These are phyloP conservation scores for Lithodes maja DNA, from an alignment of 2,888 invertebrate species.

Conservation along the genomic window DNA sequence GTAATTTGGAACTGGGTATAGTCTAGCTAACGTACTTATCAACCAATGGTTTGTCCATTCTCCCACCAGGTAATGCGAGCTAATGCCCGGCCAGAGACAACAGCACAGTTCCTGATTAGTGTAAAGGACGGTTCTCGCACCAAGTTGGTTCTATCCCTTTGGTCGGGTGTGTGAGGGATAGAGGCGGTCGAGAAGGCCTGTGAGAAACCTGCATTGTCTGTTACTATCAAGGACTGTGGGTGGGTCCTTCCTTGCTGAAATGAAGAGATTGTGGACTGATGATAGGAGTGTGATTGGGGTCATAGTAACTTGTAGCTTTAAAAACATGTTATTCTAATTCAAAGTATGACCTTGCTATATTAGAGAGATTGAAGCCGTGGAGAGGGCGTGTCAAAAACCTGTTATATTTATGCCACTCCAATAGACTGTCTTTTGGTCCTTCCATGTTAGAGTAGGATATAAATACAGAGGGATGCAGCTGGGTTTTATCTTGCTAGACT, in stretches of 20 bases:
- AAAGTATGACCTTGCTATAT: too few relatives aligned
- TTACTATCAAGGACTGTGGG: conserved; percentile 39
- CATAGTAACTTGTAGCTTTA: too few relatives aligned
- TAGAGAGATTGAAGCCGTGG: too few relatives aligned
- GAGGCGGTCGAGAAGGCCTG: conserved; percentile 43
- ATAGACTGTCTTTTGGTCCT: too few relatives aligned
- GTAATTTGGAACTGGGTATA: not conserved
- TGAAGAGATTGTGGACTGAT: not conserved
- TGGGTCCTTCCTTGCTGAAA: conserved; percentile 35
- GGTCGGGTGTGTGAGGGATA: conserved; percentile 35
- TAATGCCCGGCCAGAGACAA: conserved; percentile 23
- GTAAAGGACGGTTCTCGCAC: conserved; percentile 41
- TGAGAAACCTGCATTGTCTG: conserved; percentile 28
- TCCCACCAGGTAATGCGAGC: conserved; percentile 28
- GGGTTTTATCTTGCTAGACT: too few relatives aligned
- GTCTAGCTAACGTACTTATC: not conserved
- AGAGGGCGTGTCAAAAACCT: too few relatives aligned
- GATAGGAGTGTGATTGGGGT: too few relatives aligned
- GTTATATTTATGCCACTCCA: too few relatives aligned
- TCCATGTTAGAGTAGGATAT: too few relatives aligned
- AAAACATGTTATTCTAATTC: too few relatives aligned
- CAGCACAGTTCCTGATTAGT: conserved; percentile 48
- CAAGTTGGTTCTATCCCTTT: conserved; percentile 42
- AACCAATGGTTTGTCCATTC: not conserved
- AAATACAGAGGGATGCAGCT: too few relatives aligned